Evolutionary conservation across 2,113 vertebrate species (phyloP), one percentile per base, ranked within the genome.

Genomic region (Gymnarchus niloticus): DNA sequence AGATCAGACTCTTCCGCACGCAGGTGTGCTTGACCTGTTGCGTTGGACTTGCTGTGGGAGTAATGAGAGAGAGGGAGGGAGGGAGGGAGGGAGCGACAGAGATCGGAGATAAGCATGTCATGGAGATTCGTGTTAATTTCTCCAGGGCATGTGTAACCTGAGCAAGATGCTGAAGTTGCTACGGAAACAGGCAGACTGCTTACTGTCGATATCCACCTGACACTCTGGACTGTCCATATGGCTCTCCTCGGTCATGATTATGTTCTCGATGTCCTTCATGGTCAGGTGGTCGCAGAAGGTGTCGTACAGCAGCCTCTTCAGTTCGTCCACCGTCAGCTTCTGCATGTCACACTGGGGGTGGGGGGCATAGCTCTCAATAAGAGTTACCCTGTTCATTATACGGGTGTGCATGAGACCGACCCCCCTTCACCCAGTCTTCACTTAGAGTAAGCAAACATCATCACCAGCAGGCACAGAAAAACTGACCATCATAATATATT

Each of bases 231-330:
- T 99, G 92, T 96, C 96, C 92, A 99, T 95, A 95, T 99, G 97
- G 92, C 97, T 98, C 89, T 98, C 97, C 94, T 99, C 98, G 0
- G 97, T 99, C 97, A 98, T 98, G 92, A 99, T 99, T 93, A 99
- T 99, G 93, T 98, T 99, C 93, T 99, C 98, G 0, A 99, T 99
- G 96, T 99, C 98, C 92, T 98, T 98, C 98, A 99, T 99, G 92
- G 98, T 97, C 87, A 99, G 95, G 91, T 99, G 98, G 89, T 99
- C 98, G 0, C 98, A 99, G 95, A 99, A 99, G 33, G 98, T 98
- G 93, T 99, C 98, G 0, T 99, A 98, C 85, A 99, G 95, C 59
- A 99, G 95, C 85, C 97, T 93, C 92, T 99, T 99, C 92, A 99
- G 94, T 93, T 99, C 98, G 0, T 99, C 98, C 86, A 99, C 97